Percentiles rank a stretch among this genome's conserved stretches.
Evolutionary conservation across 2,797 vertebrate species (phyloP).

Genomic region (Poecilia velifera): DNA sequence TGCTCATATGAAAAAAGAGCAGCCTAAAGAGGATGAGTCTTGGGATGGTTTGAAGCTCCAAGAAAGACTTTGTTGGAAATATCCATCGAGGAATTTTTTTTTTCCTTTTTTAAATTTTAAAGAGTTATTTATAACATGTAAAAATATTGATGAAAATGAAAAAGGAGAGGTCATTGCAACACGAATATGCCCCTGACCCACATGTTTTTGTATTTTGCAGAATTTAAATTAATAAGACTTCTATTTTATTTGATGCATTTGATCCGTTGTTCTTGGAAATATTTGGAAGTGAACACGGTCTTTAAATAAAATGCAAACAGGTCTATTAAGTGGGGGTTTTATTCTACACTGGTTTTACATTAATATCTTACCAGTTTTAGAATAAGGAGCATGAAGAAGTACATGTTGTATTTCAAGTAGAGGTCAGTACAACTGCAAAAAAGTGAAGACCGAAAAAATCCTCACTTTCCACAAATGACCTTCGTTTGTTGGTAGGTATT

Average conservation of each 20-base stretch:
- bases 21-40: background rate
- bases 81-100: background rate
- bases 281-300: background rate
- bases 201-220: background rate
- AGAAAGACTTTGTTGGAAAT: background rate
- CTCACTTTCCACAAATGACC: too few relatives aligned
- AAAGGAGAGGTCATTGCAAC: background rate
- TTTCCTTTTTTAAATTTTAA: background rate
- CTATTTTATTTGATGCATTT: background rate
- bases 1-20: background rate
- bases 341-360: background rate
- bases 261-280: background rate
- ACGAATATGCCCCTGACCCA: background rate
- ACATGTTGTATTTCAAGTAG: too few relatives aligned
- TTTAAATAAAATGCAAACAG: background rate
- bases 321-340: background rate
- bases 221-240: too few relatives aligned
- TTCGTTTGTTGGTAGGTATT: too few relatives aligned
- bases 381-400: too few relatives aligned
- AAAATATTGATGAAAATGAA: background rate
- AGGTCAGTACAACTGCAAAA: too few relatives aligned
- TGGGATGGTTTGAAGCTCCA: background rate
- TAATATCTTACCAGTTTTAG: background rate
- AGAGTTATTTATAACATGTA: background rate
- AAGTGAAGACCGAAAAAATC: too few relatives aligned